Evolutionary conservation across 2,888 invertebrate species (phyloP).

Genomic region (Miltochrista miniata): DNA sequence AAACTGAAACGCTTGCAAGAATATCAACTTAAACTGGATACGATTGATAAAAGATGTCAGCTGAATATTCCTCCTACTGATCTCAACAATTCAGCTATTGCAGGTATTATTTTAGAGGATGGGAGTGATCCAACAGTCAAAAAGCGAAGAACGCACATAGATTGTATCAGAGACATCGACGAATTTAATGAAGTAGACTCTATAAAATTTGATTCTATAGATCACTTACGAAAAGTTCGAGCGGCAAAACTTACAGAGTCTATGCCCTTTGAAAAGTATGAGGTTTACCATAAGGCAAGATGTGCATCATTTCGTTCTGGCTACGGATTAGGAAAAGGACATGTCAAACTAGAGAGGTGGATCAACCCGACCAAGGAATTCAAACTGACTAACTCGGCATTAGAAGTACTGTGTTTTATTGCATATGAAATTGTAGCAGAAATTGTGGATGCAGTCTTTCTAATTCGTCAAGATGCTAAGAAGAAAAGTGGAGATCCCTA

Average conservation of each 20-base stretch:
- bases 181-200: constrained; percentile 82
- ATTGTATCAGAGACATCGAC: constrained; percentile 81
- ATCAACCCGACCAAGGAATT: constrained; percentile 85
- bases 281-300: constrained; percentile 91
- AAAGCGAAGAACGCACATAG: constrained; percentile 71
- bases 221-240: constrained; percentile 83
- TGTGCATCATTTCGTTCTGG: constrained; percentile 87
- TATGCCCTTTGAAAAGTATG: constrained; percentile 85
- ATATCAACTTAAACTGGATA: constrained; percentile 86
- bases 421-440: constrained; percentile 96
- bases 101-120: constrained; percentile 71
- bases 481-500: constrained; percentile 88
- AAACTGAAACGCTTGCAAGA: constrained; percentile 90
- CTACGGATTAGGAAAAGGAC: constrained; percentile 78
- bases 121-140: constrained; percentile 78
- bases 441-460: constrained; percentile 91
- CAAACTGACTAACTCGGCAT: constrained; percentile 84
- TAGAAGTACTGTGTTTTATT: constrained; percentile 92
- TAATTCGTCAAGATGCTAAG: constrained; percentile 90
- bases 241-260: constrained; percentile 82
- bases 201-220: constrained; percentile 81
- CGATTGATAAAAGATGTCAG: constrained; percentile 64
- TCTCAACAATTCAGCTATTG: constrained; percentile 38
- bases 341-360: constrained; percentile 85
- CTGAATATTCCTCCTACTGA: constrained; percentile 47